phyloP scores from a whole-genome alignment of 1,140 invertebrate species.

The Coelopa frigida region DNA sequence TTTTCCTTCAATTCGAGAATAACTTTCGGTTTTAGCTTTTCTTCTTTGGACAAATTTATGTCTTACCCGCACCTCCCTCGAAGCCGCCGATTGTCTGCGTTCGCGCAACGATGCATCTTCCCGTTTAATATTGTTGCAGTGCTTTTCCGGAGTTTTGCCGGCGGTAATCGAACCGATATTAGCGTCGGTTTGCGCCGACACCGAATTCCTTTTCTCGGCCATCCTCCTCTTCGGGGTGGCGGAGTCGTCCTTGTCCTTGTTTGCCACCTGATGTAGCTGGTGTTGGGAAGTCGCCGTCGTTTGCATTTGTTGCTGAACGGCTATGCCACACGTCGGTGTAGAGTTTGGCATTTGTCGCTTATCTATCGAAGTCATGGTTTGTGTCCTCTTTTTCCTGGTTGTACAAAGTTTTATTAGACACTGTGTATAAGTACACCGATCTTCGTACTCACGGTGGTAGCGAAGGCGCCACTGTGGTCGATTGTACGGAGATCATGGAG shows the following conservation, averaged over 20 bases:
- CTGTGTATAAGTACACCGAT: too few species aligned
- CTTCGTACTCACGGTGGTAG: conserved; percentile 39
- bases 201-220: conserved; percentile 37
- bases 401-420: background rate
- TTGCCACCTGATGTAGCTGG: conserved; percentile 21
- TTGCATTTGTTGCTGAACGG: too few species aligned
- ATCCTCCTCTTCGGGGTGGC: conserved; percentile 29
- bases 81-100: conserved; percentile 31
- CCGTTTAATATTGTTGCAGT: conserved; percentile 16
- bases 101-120: conserved; percentile 31
- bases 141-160: conserved; percentile 21
- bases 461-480: conserved; percentile 32
- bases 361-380: too few species aligned
- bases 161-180: conserved; percentile 31
- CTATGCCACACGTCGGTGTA: too few species aligned
- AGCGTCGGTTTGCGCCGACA: conserved; percentile 39
- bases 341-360: too few species aligned
- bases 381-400: conserved; percentile 15
- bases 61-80: too few species aligned
- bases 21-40: too few species aligned
- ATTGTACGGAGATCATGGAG: conserved; percentile 36
- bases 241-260: conserved; percentile 25
- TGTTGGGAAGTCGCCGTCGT: too few species aligned
- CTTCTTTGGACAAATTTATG: background rate
- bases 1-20: too few species aligned